Conservation (phyloP, 2,797 vertebrate species). For the Mastacembelus armatus region DNA sequence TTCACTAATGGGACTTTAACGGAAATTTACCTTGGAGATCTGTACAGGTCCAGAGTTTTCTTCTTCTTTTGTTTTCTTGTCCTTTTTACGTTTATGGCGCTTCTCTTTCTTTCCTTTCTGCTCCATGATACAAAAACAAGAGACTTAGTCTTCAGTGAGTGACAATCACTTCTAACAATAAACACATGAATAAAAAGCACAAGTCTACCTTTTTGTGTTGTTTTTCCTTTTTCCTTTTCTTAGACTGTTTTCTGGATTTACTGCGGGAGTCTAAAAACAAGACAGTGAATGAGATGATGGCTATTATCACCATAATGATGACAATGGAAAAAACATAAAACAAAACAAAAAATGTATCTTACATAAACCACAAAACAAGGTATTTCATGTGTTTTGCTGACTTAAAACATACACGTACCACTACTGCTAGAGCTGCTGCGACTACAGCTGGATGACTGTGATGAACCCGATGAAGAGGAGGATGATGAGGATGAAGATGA, state of each 20-base stretch:
- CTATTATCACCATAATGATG: not conserved
- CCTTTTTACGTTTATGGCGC: conserved; percentile 89
- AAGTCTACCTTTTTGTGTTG: conserved; percentile 87
- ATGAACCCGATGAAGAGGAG: conserved; percentile 81
- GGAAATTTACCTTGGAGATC: conserved; percentile 88
- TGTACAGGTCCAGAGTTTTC: conserved; percentile 87
- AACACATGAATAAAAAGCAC: not conserved
- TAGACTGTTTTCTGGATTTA: conserved; percentile 87
- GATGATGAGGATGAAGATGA: conserved; percentile 77
- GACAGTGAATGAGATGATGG: not conserved
- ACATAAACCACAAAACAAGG: not conserved
- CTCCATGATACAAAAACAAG: conserved; percentile 10
- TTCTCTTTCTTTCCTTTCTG: conserved; percentile 87
- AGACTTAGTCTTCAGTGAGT: not conserved
- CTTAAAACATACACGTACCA: conserved; percentile 45
- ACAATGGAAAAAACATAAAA: not conserved
- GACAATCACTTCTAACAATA: conserved; percentile 80
- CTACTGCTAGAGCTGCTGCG: conserved; percentile 87
- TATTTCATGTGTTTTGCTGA: too few species aligned
- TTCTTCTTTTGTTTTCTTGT: conserved; percentile 89
- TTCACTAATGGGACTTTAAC: not conserved
- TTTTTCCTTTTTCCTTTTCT: conserved; percentile 91
- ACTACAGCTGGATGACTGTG: conserved; percentile 82
- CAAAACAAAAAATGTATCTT: not conserved
- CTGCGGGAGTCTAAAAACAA: conserved; percentile 77